These are phyloP conservation scores for Gnathonemus longibarbis DNA, from an alignment of 2,113 vertebrate species.

Conservation along the genomic window DNA sequence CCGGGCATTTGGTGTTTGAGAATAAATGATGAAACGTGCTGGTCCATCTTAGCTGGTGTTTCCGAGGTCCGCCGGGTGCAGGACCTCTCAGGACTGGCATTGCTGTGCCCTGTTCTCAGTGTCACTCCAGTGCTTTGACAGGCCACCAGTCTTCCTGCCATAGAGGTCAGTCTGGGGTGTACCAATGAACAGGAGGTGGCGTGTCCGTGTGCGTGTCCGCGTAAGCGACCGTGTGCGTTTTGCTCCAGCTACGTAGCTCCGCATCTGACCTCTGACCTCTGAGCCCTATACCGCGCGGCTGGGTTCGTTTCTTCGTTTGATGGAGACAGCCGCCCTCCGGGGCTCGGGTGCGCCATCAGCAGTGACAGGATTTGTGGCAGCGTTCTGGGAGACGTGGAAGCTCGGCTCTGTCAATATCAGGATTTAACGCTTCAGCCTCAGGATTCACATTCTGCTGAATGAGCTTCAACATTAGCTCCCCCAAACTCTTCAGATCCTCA, in stretches of 20 bases:
- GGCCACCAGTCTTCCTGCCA: background rate
- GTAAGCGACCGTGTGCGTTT: background rate
- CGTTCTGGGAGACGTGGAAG: background rate
- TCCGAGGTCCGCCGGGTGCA: background rate
- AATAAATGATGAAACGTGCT: background rate
- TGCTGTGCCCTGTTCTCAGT: background rate
- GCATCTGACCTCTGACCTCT: background rate
- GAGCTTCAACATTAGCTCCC: background rate
- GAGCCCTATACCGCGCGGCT: too few relatives aligned
- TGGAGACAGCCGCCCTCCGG: background rate
- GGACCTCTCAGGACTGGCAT: background rate
- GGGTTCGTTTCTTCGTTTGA: background rate
- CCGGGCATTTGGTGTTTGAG: background rate
- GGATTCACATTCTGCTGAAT: background rate
- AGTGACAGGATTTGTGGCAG: background rate
- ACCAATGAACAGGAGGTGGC: background rate
- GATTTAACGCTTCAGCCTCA: background rate
- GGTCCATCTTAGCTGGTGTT: background rate
- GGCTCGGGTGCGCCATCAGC: background rate
- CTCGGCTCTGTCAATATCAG: background rate
- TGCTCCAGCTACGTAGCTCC: background rate
- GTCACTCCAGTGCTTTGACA: background rate
- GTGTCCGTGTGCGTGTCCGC: background rate
- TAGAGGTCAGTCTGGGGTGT: background rate
- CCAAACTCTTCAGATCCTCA: too few relatives aligned